Conservation (phyloP, 2,888 invertebrate species). For the Apeira syringaria region DNA sequence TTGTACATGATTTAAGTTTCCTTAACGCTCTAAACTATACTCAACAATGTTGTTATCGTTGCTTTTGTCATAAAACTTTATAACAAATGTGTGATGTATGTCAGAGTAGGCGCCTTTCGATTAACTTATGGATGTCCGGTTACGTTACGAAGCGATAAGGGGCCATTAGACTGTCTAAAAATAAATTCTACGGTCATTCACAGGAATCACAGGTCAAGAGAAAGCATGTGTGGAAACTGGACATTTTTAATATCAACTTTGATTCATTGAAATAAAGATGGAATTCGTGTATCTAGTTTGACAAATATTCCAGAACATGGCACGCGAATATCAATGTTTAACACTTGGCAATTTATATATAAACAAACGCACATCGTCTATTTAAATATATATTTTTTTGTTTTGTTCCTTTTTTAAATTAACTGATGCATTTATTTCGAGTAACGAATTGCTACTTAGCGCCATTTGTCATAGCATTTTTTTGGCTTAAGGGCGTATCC, state of each 20-base stretch:
- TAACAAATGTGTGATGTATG: slow-evolving; percentile 44
- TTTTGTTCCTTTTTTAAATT: too few species aligned
- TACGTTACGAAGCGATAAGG: slow-evolving; percentile 33
- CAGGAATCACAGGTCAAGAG: slow-evolving; percentile 33
- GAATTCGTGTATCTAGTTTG: slow-evolving; percentile 1
- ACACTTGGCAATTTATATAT: slow-evolving; percentile 17
- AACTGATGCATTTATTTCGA: too few species aligned
- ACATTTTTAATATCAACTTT: slow-evolving; percentile 9
- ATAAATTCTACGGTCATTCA: slow-evolving; percentile 37
- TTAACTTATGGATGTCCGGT: slow-evolving; percentile 32
- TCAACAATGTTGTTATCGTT: slow-evolving; percentile 58
- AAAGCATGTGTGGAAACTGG: slow-evolving; percentile 25
- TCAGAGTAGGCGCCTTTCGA: slow-evolving; percentile 36
- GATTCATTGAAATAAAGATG: slow-evolving; percentile 5
- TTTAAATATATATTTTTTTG: too few species aligned
- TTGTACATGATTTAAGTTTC: slow-evolving; percentile 57
- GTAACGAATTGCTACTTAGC: background rate
- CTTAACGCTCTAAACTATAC: slow-evolving; percentile 45
- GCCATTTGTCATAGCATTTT: slow-evolving; percentile 7
- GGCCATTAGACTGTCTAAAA: slow-evolving; percentile 35
- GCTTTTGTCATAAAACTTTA: slow-evolving; percentile 40
- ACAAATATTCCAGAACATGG: slow-evolving; percentile 3
- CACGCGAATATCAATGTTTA: slow-evolving; percentile 17
- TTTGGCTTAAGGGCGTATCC: slow-evolving; percentile 12
- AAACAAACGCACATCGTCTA: too few species aligned